Evolutionary conservation across 2,113 vertebrate genomes (phyloP).

Genomic region (Sebastes schlegelii): DNA sequence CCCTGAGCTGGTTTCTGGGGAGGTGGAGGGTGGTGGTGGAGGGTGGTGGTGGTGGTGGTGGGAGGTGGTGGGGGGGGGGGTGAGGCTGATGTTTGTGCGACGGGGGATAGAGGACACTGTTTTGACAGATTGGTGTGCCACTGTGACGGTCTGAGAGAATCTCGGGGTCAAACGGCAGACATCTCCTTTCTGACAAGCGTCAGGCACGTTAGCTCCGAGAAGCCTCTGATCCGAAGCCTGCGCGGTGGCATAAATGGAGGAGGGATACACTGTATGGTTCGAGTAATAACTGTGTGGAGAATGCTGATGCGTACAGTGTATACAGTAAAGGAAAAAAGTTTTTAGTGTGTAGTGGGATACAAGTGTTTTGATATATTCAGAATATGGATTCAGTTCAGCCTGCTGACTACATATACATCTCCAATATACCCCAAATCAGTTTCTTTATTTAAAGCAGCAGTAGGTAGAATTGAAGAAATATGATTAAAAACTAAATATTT

Average conservation of each 20-base stretch:
- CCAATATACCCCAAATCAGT: too few relatives aligned
- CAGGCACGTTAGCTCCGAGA: constrained; percentile 43
- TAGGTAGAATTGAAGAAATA: too few relatives aligned
- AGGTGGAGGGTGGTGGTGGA: too few relatives aligned
- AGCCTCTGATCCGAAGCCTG: constrained; percentile 53
- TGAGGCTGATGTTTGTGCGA: constrained; percentile 53
- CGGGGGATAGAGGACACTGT: constrained; percentile 46
- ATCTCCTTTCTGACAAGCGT: constrained; percentile 68
- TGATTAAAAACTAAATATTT: too few relatives aligned
- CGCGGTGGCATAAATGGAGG: not conserved
- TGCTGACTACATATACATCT: too few relatives aligned
- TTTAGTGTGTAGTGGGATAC: not conserved
- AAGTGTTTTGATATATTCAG: not conserved
- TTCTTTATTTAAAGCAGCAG: too few relatives aligned
- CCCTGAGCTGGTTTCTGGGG: not conserved
- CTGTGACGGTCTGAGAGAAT: constrained; percentile 55
- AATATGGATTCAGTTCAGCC: not conserved
- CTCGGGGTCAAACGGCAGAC: constrained; percentile 69
- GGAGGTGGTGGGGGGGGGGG: not conserved
- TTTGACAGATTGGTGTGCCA: constrained; percentile 74
- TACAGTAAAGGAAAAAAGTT: not conserved
- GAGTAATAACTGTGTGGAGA: constrained; percentile 16
- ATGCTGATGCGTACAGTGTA: constrained; percentile 7
- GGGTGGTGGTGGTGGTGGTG: too few relatives aligned
- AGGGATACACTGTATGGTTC: constrained; percentile 22